Evolutionary conservation across 2,113 vertebrate genomes (phyloP), one percentile per base, ranked within the genome.

Genomic region (Natator depressus): DNA sequence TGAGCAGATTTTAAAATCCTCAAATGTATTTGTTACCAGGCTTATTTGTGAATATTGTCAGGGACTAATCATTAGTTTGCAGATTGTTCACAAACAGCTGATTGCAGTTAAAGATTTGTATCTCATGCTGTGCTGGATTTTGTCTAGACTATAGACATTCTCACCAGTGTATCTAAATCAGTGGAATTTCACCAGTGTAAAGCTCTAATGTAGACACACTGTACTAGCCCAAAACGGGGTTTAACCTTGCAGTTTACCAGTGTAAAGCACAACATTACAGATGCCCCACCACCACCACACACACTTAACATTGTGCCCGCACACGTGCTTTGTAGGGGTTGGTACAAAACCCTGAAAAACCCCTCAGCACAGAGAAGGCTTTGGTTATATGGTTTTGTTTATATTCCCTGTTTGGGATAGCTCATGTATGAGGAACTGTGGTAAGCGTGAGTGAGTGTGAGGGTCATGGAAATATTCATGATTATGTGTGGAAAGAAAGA

Each of bases 281-380:
- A 76, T 29, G 35, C 17, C n/a, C 6, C 6, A 2, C 57, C 31
- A 35, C 35, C 65, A n/a, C 57, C 57, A 59, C 25, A 59, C 29
- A 12, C 38, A 31, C 76, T 65, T 24, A 9, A 83, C 88, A 87
- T 1, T 0, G 17, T 91, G 85, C 79, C 51, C 88, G 85, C 59
- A 90, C 89, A 87, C 89, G 90, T 24, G 38, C 50, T 59, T 31
- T 35, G 84, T 88, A 85, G 78, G 42, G 90, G 91, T 94, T 85
- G 22, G 51, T 27, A 10, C n/a, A 29, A 42, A 82, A 46, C 51
- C 94, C 35, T n/a, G 85, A 38, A 57, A 42, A 85, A n/a, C 1
- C 16, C 85, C 3, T 50, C 42, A 35, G 16, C 0, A 0, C 82
- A 80, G 7, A 2, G 72, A 59, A n/a, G 54, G 7, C 57, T 53